Percentiles rank a stretch among this genome's conserved stretches.
Evolutionary conservation across 2,888 invertebrate genomes (phyloP).

Genomic region (Hyppa rectilinea): DNA sequence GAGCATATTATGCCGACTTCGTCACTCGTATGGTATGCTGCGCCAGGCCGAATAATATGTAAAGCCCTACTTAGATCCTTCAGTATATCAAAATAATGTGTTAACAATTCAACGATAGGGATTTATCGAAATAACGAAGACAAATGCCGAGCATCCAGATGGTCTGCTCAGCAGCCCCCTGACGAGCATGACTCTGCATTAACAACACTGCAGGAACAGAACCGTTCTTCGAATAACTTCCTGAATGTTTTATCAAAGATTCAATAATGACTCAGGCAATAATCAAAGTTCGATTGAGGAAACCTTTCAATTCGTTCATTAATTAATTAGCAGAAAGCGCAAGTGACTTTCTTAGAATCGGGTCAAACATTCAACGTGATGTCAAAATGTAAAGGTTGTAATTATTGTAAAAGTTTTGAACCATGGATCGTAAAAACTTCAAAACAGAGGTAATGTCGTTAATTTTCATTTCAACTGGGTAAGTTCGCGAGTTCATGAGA

Average conservation of each 20-base stretch:
- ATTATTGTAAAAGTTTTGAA: slow-evolving; percentile 43
- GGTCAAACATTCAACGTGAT: slow-evolving; percentile 27
- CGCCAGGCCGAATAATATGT: background rate
- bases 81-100: background rate
- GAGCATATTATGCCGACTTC: background rate
- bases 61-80: background rate
- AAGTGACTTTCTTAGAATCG: slow-evolving; percentile 32
- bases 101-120: background rate
- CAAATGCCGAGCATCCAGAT: slow-evolving; percentile 10
- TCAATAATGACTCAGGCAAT: no score
- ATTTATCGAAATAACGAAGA: background rate
- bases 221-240: background rate
- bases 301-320: slow-evolving; percentile 42
- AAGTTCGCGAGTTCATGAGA: slow-evolving; percentile 15
- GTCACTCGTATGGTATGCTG: background rate
- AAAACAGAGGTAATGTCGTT: slow-evolving; percentile 10
- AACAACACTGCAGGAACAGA: background rate
- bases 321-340: slow-evolving; percentile 46
- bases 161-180: background rate
- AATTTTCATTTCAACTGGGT: slow-evolving; percentile 17
- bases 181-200: background rate
- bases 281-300: slow-evolving; percentile 25
- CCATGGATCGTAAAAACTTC: slow-evolving; percentile 22
- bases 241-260: slow-evolving; percentile 24
- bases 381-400: slow-evolving; percentile 29